These are phyloP conservation scores for Salmo trutta DNA, from an alignment of 2,797 vertebrate species.

Conservation along the genomic window DNA sequence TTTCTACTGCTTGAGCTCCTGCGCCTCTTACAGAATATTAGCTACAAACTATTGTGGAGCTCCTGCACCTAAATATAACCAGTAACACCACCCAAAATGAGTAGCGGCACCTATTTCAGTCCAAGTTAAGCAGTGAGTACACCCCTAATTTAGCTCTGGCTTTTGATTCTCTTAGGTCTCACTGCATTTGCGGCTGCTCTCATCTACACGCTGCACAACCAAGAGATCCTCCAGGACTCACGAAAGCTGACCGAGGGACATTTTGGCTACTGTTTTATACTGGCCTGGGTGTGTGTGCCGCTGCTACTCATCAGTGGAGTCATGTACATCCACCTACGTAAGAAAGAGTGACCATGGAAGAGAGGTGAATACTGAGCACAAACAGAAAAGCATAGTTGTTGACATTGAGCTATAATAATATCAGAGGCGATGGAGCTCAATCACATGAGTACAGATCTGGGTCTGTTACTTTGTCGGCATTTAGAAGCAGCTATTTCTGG, in stretches of 20 bases:
- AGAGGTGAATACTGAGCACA: neutral
- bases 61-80: too few relatives aligned
- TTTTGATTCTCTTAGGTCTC: conserved; percentile 68
- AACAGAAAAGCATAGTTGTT: too few relatives aligned
- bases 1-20: too few relatives aligned
- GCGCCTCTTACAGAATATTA: too few relatives aligned
- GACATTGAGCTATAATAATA: too few relatives aligned
- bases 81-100: too few relatives aligned
- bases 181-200: conserved; percentile 81
- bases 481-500: neutral
- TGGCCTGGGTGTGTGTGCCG: conserved; percentile 86
- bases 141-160: neutral
- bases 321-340: conserved; percentile 86
- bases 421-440: neutral
- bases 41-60: too few relatives aligned
- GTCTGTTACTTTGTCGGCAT: neutral
- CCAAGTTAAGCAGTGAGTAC: neutral
- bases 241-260: conserved; percentile 67
- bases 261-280: conserved; percentile 85
- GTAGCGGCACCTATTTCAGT: too few relatives aligned
- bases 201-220: conserved; percentile 82
- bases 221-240: conserved; percentile 74
- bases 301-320: conserved; percentile 81
- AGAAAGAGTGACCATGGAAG: conserved; percentile 75
- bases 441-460: too few relatives aligned